phyloP scores from a whole-genome alignment of 2,888 invertebrate species.

The Coleophora flavipennella region DNA sequence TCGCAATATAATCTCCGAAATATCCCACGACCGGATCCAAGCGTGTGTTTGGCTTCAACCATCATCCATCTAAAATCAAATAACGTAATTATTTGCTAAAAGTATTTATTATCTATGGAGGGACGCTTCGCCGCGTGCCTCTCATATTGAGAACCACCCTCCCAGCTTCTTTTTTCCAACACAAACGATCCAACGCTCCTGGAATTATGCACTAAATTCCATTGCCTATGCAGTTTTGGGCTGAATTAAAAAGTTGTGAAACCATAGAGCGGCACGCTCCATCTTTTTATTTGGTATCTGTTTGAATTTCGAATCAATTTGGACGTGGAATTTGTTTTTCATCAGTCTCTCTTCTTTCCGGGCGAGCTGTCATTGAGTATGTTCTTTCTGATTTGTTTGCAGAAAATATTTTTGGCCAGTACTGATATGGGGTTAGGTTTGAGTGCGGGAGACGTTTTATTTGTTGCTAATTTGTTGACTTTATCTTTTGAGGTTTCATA shows the following conservation, averaged over 20 bases:
- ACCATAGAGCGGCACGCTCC: conserved; percentile 52
- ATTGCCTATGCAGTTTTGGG: background rate
- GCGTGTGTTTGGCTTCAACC: conserved; percentile 52
- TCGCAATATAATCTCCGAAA: conserved; percentile 12
- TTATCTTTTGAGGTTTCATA: no score
- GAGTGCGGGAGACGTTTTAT: conserved; percentile 30
- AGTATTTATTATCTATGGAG: conserved; percentile 64
- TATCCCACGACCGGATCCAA: conserved; percentile 50
- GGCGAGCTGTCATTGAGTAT: conserved; percentile 57
- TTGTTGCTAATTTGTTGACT: conserved; percentile 33
- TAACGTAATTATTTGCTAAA: conserved; percentile 68
- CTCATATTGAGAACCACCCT: conserved; percentile 20
- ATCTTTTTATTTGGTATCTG: conserved; percentile 65
- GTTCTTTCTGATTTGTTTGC: conserved; percentile 56
- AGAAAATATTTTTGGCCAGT: conserved; percentile 46
- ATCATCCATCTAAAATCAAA: conserved; percentile 69
- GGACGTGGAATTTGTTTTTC: conserved; percentile 65
- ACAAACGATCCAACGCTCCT: background rate
- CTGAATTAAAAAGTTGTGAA: conserved; percentile 15
- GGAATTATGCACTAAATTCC: background rate
- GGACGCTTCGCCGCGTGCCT: conserved; percentile 56
- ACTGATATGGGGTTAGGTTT: conserved; percentile 25
- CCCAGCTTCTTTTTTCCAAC: conserved; percentile 6
- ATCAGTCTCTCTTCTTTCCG: conserved; percentile 57
- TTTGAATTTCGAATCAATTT: conserved; percentile 61